These are phyloP conservation scores for Semaprochilodus insignis DNA, from an alignment of 2,797 vertebrate genomes.

Conservation along the genomic window DNA sequence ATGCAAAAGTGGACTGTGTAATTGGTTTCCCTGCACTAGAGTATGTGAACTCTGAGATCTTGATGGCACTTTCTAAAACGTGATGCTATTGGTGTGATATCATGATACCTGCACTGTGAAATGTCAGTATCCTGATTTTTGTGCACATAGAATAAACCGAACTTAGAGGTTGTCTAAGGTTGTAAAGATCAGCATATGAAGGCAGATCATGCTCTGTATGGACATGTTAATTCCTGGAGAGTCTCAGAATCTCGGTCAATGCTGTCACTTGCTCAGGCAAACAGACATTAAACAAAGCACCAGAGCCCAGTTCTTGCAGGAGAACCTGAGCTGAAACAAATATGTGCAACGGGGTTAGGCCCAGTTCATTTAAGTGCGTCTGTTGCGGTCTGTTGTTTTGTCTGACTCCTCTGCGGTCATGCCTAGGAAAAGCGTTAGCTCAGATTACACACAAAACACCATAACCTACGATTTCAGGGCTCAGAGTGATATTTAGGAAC, in stretches of 20 bases:
- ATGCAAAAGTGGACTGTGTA: too few species aligned
- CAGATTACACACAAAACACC: not conserved
- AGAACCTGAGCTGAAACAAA: not conserved
- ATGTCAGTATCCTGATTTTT: too few species aligned
- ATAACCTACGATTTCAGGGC: not conserved
- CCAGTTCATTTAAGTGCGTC: not conserved
- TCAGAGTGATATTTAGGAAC: not conserved
- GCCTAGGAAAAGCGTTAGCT: slow-evolving; percentile 11
- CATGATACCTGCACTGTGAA: too few species aligned
- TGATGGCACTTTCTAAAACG: too few species aligned
- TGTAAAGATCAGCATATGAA: not conserved
- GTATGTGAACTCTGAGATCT: too few species aligned
- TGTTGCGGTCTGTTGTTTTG: not conserved
- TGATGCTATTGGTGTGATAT: too few species aligned
- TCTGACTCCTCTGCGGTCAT: not conserved
- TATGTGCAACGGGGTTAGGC: not conserved
- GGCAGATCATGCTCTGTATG: not conserved
- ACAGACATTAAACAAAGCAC: slow-evolving; percentile 10
- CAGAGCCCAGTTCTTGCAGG: not conserved
- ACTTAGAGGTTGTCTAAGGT: not conserved
- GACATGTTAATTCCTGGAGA: slow-evolving; percentile 1
- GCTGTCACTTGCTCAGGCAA: not conserved
- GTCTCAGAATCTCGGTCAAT: not conserved
- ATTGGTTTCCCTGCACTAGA: too few species aligned
- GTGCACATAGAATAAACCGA: not conserved